Evolutionary conservation across 2,113 vertebrate species (phyloP).

Genomic region (Triplophysa rosa): DNA sequence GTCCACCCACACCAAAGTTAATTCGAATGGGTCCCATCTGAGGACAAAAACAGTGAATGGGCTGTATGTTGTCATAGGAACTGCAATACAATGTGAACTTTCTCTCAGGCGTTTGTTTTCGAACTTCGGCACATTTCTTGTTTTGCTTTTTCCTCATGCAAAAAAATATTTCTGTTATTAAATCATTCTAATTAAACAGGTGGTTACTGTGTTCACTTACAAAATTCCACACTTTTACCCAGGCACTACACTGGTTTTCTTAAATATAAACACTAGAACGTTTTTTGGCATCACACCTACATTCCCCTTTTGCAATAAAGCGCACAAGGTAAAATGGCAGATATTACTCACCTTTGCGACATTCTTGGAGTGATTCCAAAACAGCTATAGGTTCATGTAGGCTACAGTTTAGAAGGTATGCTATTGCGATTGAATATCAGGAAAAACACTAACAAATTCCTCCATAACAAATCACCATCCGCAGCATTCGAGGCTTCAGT

Average conservation of each 20-base stretch:
- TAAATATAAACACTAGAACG: conserved; percentile 9
- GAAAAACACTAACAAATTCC: neutral
- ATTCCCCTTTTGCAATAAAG: neutral
- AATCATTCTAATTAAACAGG: neutral
- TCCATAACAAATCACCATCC: neutral
- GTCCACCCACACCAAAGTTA: conserved; percentile 6
- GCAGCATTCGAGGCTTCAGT: neutral
- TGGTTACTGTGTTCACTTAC: neutral
- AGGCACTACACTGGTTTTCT: neutral
- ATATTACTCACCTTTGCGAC: conserved; percentile 56
- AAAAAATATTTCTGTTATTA: too few relatives aligned
- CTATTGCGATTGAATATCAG: neutral
- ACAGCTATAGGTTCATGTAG: neutral
- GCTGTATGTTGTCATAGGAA: conserved; percentile 55
- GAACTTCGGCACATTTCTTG: neutral
- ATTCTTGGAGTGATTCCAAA: conserved; percentile 37
- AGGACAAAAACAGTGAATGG: conserved; percentile 24
- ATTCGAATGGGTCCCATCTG: neutral
- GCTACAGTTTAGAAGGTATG: neutral
- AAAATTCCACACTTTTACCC: neutral
- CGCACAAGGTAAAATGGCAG: neutral
- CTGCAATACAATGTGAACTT: conserved; percentile 53
- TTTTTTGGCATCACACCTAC: conserved; percentile 2
- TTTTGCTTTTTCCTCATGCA: neutral
- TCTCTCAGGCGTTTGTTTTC: conserved; percentile 20